Conservation (phyloP, 1,140 invertebrate genomes). For the Cecropterus lyciades region DNA sequence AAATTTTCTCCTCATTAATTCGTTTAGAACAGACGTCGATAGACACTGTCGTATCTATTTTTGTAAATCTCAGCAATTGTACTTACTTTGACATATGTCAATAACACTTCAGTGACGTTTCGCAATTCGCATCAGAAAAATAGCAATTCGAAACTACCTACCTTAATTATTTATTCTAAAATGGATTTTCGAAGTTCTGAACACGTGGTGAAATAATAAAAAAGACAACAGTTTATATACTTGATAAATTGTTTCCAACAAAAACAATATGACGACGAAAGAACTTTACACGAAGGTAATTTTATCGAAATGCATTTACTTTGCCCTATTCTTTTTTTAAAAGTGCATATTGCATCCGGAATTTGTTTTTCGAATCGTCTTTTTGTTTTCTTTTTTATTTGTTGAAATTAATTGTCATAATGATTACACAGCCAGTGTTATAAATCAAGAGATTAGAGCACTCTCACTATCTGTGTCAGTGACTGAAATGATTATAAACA, state of each 20-base stretch:
- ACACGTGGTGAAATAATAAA: constrained; percentile 71
- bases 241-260: constrained; percentile 33
- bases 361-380: constrained; percentile 22
- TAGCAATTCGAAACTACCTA: constrained; percentile 74
- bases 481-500: constrained; percentile 49
- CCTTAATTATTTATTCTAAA: constrained; percentile 56
- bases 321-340: constrained; percentile 37
- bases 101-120: constrained; percentile 70
- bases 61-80: constrained; percentile 39
- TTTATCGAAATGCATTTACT: constrained; percentile 45
- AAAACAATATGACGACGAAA: constrained; percentile 78
- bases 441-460: constrained; percentile 39
- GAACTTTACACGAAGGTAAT: constrained; percentile 84
- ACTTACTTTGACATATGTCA: constrained; percentile 61
- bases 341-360: constrained; percentile 38
- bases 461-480: constrained; percentile 59
- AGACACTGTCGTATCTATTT: constrained; percentile 27
- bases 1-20: constrained; percentile 18
- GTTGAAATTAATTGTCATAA: constrained; percentile 19
- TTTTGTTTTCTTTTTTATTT: constrained; percentile 1
- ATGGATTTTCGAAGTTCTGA: constrained; percentile 67
- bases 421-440: constrained; percentile 13
- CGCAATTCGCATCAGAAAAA: constrained; percentile 64
- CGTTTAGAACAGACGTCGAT: constrained; percentile 1
- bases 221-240: constrained; percentile 48